Evolutionary conservation across 2,113 vertebrate genomes (phyloP).

Genomic region (Passer montanus): DNA sequence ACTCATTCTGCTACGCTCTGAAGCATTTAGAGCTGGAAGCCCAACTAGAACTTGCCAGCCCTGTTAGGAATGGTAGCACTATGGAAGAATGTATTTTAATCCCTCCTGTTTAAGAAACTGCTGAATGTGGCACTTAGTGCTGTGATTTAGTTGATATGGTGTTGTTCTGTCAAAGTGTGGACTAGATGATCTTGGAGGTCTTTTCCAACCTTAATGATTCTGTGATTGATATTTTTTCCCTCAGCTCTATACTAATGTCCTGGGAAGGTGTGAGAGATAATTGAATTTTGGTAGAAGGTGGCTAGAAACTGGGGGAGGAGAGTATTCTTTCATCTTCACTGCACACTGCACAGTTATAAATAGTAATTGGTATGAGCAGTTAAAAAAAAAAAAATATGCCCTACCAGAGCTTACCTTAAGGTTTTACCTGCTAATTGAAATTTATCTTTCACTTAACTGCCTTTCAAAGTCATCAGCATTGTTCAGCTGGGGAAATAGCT

Average conservation of each 20-base stretch:
- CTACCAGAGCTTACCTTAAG: background rate
- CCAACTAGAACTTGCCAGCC: background rate
- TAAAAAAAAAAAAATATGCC: background rate
- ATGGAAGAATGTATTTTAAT: background rate
- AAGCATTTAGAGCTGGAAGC: background rate
- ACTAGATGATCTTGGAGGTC: background rate
- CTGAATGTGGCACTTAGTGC: background rate
- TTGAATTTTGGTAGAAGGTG: background rate
- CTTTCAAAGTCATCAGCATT: slow-evolving; percentile 24
- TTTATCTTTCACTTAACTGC: background rate
- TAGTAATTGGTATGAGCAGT: background rate
- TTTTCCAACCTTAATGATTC: background rate
- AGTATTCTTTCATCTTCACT: background rate
- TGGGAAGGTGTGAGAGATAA: background rate
- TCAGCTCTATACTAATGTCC: background rate
- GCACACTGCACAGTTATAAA: background rate
- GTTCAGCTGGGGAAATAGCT: background rate
- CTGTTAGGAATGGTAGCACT: background rate
- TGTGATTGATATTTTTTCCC: background rate
- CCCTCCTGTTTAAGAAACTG: background rate
- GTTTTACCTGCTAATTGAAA: slow-evolving; percentile 28
- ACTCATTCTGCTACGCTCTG: background rate
- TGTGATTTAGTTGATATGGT: background rate
- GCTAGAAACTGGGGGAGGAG: background rate
- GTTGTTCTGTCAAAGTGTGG: background rate